Percentiles rank a stretch among this genome's conserved stretches.
These are phyloP conservation scores for Syndactyla subalaris DNA, from an alignment of 2,797 vertebrate genomes.

Conservation along the genomic window DNA sequence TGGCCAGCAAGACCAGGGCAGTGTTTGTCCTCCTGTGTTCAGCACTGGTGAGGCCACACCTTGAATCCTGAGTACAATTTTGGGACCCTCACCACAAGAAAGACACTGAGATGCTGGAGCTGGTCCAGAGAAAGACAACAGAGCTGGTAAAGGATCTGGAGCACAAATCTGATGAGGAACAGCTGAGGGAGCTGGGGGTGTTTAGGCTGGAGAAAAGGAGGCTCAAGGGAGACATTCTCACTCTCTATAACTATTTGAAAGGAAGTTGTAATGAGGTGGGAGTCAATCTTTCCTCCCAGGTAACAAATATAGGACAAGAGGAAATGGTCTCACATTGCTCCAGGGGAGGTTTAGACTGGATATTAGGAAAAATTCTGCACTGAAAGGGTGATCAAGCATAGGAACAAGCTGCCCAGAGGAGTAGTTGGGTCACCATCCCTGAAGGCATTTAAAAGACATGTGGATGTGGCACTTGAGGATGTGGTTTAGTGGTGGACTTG, in stretches of 20 bases:
- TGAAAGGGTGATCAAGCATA: not conserved
- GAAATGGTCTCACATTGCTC: not conserved
- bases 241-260: not conserved
- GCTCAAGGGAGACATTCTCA: not conserved
- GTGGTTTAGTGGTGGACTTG: not conserved
- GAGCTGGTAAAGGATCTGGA: not conserved
- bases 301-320: not conserved
- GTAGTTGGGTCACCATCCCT: fast-evolving
- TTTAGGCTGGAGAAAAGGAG: not conserved
- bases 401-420: not conserved
- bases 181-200: too few relatives aligned
- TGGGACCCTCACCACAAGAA: not conserved
- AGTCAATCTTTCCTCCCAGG: fast-evolving
- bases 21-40: fast-evolving
- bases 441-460: not conserved
- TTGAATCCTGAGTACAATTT: not conserved
- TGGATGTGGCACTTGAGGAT: not conserved
- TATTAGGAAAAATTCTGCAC: not conserved
- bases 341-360: not conserved
- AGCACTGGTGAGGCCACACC: not conserved
- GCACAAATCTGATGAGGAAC: not conserved
- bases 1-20: not conserved
- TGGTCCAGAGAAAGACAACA: not conserved
- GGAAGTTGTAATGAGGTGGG: not conserved
- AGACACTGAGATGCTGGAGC: not conserved